Evolutionary conservation across 2,113 vertebrate genomes (phyloP).

Genomic region (Irena cyanogastra): DNA sequence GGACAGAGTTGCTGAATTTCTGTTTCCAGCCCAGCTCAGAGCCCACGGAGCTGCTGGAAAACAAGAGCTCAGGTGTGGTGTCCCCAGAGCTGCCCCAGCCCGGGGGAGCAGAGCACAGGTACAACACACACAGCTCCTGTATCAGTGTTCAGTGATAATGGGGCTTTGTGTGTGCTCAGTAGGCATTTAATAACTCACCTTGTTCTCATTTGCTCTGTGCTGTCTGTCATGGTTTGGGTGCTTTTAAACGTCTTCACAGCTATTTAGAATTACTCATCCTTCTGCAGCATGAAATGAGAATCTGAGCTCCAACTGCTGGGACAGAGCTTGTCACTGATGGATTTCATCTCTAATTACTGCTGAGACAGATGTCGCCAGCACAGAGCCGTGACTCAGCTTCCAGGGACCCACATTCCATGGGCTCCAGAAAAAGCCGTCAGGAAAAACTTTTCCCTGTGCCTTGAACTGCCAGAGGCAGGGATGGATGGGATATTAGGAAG

Average conservation of each 20-base stretch:
- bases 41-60: neutral
- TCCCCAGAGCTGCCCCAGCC: neutral
- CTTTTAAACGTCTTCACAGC: neutral
- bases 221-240: neutral
- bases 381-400: neutral
- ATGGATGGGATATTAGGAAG: fast-evolving
- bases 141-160: neutral
- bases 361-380: neutral
- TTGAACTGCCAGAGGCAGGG: neutral
- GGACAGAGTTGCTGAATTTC: neutral
- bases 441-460: neutral
- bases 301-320: neutral
- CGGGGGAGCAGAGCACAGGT: neutral
- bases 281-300: conserved; percentile 23
- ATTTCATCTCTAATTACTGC: neutral
- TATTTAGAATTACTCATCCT: conserved; percentile 4
- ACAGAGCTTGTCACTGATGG: neutral
- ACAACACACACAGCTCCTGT: neutral
- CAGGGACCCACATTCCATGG: neutral
- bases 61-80: neutral
- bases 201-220: neutral
- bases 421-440: neutral
- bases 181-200: conserved; percentile 12
- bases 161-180: conserved; percentile 21
- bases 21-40: neutral